Base-by-base conservation (phyloP, 2,888 invertebrate species). In the Meiosimyza decipiens region DNA sequence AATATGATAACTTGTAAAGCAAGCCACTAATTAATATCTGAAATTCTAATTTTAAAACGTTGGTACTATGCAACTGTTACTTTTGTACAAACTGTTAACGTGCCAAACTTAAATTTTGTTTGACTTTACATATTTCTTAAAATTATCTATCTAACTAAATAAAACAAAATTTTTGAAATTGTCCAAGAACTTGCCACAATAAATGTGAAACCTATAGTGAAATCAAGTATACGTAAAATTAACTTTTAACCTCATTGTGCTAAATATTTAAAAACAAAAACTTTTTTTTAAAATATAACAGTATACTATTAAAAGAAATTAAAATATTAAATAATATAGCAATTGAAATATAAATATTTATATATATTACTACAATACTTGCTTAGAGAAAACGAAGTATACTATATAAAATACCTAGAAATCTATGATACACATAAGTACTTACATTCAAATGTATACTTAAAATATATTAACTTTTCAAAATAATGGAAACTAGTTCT, bases 151-250 rank as follows among this genome's bases (percentile, higher is more conserved):
- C 40, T 40, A 7, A 55, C 18, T 18, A 3, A 7, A 28, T 60
- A 33, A 40, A 28, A 6, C 12, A 60, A 15, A 33, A 28, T 40
- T 60, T 40, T 33, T 60, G 28, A 18, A 40, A 62, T 16, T 62
- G 6, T 49, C 15, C 15, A 28, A 40, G 9, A 51, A 28, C 52
- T 33, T 4, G 60, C 47, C 28, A 57, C 49, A 68, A 22, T 13
- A 16, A 22, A 28, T 64, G 55, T 55, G 28, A 65, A 18, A 65
- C 75, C 80, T 75, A 81, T 76, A 80, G 76, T 70, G 80, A 78
- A 83, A 81, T 80, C 80, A 80, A 79, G 83, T 83, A 83, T 83
- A 83, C 83, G 83, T 84, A 83, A 83, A 64, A 71, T 54, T 50
- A 74, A 71, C 71, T 75, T 63, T 71, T 74, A 78, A 81, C 75